phyloP scores from a whole-genome alignment of 1,140 invertebrate species.

The Musca domestica region DNA sequence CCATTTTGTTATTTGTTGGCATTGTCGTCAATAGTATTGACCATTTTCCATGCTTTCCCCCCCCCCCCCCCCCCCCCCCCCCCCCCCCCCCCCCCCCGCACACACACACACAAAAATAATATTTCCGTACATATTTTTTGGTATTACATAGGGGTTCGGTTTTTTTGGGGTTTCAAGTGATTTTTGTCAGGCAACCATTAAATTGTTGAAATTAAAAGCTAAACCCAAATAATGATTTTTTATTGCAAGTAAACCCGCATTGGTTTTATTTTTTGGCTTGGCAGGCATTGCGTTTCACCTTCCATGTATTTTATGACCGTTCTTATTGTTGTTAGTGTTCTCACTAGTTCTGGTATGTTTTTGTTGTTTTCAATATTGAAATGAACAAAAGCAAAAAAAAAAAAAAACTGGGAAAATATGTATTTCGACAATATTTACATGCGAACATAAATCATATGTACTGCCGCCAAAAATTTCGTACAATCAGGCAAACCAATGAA shows the following conservation, averaged over 20 bases:
- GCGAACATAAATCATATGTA: slow-evolving; percentile 9
- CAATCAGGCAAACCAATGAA: not conserved
- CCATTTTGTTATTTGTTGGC: slow-evolving; percentile 6
- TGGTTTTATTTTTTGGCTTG: no score
- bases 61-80: no score
- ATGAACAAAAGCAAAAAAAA: not conserved
- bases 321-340: no score
- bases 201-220: slow-evolving; percentile 20
- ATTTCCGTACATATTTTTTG: not conserved
- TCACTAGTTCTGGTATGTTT: no score
- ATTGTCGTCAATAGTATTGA: not conserved
- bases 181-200: slow-evolving; percentile 21
- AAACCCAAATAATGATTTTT: not conserved
- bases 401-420: not conserved
- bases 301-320: no score
- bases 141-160: no score
- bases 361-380: not conserved
- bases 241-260: no score
- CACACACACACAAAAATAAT: no score
- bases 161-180: not conserved
- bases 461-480: not conserved
- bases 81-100: no score
- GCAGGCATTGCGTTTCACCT: no score
- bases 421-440: not conserved
- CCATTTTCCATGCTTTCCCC: not conserved